phyloP scores from a whole-genome alignment of 2,888 invertebrate species.

The Acanthoscelides obtectus region DNA sequence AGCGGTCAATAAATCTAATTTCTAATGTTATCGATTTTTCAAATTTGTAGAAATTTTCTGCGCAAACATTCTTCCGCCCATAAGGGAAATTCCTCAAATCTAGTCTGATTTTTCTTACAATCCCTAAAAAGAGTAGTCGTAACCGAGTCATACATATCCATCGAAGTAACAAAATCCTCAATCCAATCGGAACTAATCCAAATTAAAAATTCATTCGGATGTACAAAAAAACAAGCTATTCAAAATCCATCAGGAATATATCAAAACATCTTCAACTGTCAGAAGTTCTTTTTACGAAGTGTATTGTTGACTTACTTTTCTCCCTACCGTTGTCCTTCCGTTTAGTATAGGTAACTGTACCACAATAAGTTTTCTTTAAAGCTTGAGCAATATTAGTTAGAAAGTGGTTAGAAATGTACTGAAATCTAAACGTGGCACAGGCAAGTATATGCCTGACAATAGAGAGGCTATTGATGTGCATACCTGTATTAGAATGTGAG shows the following conservation, averaged over 20 bases:
- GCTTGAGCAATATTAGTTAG: not conserved
- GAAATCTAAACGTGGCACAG: not conserved
- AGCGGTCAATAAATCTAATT: too few relatives aligned
- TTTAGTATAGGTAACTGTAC: conserved; percentile 1
- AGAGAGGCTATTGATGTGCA: not conserved
- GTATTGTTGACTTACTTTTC: conserved; percentile 4
- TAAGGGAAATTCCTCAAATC: too few relatives aligned
- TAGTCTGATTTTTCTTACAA: too few relatives aligned
- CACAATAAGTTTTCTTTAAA: not conserved
- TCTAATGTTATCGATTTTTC: too few relatives aligned
- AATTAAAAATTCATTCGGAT: not conserved
- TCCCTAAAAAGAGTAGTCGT: too few relatives aligned
- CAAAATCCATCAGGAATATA: not conserved
- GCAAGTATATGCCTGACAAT: not conserved
- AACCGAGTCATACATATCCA: too few relatives aligned
- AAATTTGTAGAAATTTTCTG: too few relatives aligned
- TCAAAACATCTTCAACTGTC: conserved; percentile 2
- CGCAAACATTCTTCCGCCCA: too few relatives aligned
- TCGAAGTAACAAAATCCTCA: not conserved
- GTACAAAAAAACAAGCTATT: not conserved
- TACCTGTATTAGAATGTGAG: not conserved
- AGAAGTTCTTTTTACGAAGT: not conserved
- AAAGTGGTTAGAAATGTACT: not conserved
- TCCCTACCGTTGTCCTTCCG: conserved; percentile 1
- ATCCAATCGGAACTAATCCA: not conserved